Evolutionary conservation across 2,113 vertebrate genomes (phyloP), one percentile per base, ranked within the genome.

Genomic region (Brachionichthys hirsutus): DNA sequence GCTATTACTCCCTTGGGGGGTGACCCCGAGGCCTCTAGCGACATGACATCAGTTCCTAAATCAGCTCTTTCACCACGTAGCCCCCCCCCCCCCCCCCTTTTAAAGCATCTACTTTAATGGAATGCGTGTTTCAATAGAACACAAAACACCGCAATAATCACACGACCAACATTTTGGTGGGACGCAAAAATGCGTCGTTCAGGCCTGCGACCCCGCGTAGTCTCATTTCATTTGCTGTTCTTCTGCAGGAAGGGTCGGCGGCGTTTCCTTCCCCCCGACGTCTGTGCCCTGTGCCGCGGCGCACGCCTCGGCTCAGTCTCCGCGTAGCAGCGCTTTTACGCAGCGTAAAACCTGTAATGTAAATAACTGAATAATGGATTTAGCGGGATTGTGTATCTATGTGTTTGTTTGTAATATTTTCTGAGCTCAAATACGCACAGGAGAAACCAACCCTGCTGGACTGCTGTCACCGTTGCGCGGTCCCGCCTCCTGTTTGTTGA

Each of bases 401-500:
- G n/a, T n/a, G n/a, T n/a, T n/a, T n/a, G n/a, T n/a, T n/a, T n/a
- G n/a, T n/a, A n/a, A n/a, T n/a, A n/a, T 30, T 8, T 30, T 8
- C 24, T 30, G 24, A 30, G 24, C 3, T 30, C 24, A 30, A n/a
- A 30, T 30, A 30, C 24, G 24, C 24, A 8, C 24, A 30, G 8
- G 24, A 30, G 24, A 30, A 30, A 30, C 24, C 13, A 45, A 19
- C 44, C 36, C 49, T 70, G 80, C 81, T 80, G 64, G 76, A 71
- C 50, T 71, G 53, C 20, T 54, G 57, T 77, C 67, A 42, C 16
- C 76, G 81, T 59, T 81, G 78, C 84, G 82, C 77, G 83, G 67
- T 81, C 82, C 82, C 78, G 46, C 19, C 43, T 63, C 40, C 43
- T 75, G 68, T 83, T 82, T 89, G 88, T 89, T 81, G 86, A 88